Conservation (phyloP, 1,140 invertebrate species). For the Campoletis sonorensis region DNA sequence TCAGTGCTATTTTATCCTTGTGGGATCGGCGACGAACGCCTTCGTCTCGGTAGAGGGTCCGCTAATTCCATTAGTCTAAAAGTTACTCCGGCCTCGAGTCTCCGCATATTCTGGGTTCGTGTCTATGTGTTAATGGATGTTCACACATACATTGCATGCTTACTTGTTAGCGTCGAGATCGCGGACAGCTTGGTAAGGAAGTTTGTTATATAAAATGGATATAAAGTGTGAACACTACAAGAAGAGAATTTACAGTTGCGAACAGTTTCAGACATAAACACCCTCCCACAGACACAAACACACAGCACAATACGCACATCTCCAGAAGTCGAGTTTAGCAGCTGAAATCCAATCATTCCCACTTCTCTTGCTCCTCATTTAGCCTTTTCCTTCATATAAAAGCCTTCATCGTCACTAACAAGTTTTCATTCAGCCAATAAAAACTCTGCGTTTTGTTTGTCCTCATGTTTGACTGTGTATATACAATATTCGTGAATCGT, state of each 20-base stretch:
- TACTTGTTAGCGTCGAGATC: slow-evolving; percentile 18
- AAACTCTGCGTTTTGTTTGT: too few relatives aligned
- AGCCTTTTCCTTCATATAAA: too few relatives aligned
- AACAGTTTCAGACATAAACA: slow-evolving; percentile 32
- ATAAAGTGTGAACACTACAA: neutral
- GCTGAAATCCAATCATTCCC: too few relatives aligned
- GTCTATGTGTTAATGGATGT: neutral
- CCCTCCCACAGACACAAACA: neutral
- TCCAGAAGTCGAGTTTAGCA: neutral
- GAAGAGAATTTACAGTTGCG: slow-evolving; percentile 30
- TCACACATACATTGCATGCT: neutral
- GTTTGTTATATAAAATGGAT: neutral
- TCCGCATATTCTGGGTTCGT: neutral
- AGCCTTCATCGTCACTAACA: too few relatives aligned
- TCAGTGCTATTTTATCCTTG: neutral
- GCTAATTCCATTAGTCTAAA: slow-evolving; percentile 61
- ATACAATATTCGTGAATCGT: too few relatives aligned
- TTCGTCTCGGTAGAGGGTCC: slow-evolving; percentile 24
- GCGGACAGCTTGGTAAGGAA: slow-evolving; percentile 1
- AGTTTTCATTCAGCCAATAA: too few relatives aligned
- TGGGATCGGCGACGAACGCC: slow-evolving; percentile 17
- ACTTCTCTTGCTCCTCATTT: too few relatives aligned
- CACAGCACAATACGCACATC: too few relatives aligned
- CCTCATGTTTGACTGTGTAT: too few relatives aligned
- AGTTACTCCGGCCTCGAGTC: slow-evolving; percentile 53